Evolutionary conservation across 2,888 invertebrate species (phyloP).

Genomic region (Dione juno): DNA sequence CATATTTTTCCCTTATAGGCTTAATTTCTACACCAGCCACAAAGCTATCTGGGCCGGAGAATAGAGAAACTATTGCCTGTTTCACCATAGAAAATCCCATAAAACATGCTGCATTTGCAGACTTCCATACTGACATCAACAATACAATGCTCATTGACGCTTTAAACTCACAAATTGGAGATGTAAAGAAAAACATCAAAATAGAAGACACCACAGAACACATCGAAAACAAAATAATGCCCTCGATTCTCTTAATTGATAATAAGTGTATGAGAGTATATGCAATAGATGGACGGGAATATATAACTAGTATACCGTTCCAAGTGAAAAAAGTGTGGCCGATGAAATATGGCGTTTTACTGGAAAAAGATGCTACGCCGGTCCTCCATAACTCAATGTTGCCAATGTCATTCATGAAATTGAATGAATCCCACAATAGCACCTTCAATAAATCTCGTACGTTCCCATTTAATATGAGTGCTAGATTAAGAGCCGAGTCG

Average conservation of each 20-base stretch:
- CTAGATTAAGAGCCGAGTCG: constrained; percentile 68
- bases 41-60: constrained; percentile 78
- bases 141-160: constrained; percentile 82
- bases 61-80: constrained; percentile 85
- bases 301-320: constrained; percentile 90
- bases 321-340: constrained; percentile 92
- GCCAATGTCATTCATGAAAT: constrained; percentile 64
- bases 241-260: constrained; percentile 89
- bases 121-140: constrained; percentile 77
- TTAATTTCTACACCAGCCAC: constrained; percentile 79
- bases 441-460: constrained; percentile 64
- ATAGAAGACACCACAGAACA: constrained; percentile 79
- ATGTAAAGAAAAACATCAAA: constrained; percentile 77
- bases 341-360: constrained; percentile 92
- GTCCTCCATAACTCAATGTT: constrained; percentile 64
- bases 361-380: constrained; percentile 87
- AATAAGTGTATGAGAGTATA: constrained; percentile 90
- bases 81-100: constrained; percentile 93
- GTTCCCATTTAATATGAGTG: constrained; percentile 68
- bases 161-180: constrained; percentile 76
- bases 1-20: constrained; percentile 58
- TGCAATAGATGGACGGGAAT: constrained; percentile 92
- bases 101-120: constrained; percentile 91
- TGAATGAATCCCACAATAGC: constrained; percentile 73
- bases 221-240: constrained; percentile 80